Conservation (phyloP, 2,113 vertebrate genomes). For the Paradisaea rubra region DNA sequence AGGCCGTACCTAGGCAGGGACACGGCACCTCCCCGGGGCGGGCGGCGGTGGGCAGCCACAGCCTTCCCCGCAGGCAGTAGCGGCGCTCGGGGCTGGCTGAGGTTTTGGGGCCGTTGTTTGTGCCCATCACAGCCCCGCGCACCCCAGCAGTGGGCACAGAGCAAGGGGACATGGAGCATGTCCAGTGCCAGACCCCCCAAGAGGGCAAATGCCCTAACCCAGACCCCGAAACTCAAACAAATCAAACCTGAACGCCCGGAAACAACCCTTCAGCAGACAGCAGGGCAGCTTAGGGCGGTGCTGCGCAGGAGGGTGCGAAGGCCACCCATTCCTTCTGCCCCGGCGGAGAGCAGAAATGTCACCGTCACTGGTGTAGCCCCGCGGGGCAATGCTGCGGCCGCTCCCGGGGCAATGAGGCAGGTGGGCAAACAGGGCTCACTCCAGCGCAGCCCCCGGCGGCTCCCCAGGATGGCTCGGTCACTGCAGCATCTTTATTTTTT, state of each 20-base stretch:
- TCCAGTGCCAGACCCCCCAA: rapidly evolving
- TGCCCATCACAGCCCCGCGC: rapidly evolving
- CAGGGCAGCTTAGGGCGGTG: neutral
- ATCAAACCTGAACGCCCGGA: neutral
- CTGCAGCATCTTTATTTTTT: neutral
- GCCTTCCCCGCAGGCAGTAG: neutral
- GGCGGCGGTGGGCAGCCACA: neutral
- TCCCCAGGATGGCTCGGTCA: neutral
- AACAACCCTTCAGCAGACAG: neutral
- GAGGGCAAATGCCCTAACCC: neutral
- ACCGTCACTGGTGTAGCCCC: neutral
- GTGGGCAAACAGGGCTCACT: neutral
- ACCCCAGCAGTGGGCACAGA: neutral
- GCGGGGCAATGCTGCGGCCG: neutral
- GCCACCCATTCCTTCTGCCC: neutral
- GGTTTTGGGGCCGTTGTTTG: rapidly evolving
- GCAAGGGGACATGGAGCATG: rapidly evolving
- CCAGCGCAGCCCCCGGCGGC: neutral
- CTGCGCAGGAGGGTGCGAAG: neutral
- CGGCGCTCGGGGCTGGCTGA: rapidly evolving
- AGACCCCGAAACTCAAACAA: neutral
- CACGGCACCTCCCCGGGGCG: rapidly evolving
- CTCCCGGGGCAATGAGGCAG: neutral
- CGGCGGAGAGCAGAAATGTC: neutral
- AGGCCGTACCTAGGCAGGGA: neutral